Percentiles rank a stretch among this genome's conserved stretches.
These are phyloP conservation scores for Marisa cornuarietis DNA, from an alignment of 1,140 invertebrate species.

Conservation along the genomic window DNA sequence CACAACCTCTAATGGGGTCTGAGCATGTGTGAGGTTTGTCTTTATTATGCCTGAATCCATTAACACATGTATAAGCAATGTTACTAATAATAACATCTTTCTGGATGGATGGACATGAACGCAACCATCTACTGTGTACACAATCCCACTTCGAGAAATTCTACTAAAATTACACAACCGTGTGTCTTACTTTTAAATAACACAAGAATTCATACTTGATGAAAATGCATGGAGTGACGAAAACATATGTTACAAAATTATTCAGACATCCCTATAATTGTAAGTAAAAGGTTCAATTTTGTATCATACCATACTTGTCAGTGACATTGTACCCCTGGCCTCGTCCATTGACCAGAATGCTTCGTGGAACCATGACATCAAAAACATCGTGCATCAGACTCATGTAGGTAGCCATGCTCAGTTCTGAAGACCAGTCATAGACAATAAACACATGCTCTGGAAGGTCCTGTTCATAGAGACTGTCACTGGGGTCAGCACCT, in stretches of 20 bases:
- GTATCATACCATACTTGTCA: slow-evolving; percentile 68
- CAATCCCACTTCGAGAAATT: no score
- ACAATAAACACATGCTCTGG: slow-evolving; percentile 45
- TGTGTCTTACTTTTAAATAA: no score
- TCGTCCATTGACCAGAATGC: slow-evolving; percentile 21
- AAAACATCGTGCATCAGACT: slow-evolving; percentile 68
- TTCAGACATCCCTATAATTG: no score
- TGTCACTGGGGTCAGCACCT: slow-evolving; percentile 34
- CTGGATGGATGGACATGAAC: no score
- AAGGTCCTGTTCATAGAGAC: slow-evolving; percentile 49
- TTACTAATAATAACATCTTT: no score
- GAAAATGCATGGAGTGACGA: no score
- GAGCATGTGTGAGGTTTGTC: slow-evolving; percentile 61
- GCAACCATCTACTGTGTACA: no score
- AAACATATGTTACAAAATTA: no score
- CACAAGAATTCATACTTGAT: no score
- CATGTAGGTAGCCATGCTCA: slow-evolving; percentile 72
- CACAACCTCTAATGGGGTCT: slow-evolving; percentile 40
- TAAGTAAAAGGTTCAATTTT: no score
- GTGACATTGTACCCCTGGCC: slow-evolving; percentile 71
- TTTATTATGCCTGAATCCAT: slow-evolving; percentile 73
- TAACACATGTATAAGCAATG: no score
- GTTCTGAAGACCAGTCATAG: slow-evolving; percentile 46
- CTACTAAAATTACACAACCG: no score
- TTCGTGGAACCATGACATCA: background rate